Percentiles rank a stretch among this genome's conserved stretches.
Evolutionary conservation across 92 coral and sea anemone species (phyloP).

Genomic region (Muricea muricata): DNA sequence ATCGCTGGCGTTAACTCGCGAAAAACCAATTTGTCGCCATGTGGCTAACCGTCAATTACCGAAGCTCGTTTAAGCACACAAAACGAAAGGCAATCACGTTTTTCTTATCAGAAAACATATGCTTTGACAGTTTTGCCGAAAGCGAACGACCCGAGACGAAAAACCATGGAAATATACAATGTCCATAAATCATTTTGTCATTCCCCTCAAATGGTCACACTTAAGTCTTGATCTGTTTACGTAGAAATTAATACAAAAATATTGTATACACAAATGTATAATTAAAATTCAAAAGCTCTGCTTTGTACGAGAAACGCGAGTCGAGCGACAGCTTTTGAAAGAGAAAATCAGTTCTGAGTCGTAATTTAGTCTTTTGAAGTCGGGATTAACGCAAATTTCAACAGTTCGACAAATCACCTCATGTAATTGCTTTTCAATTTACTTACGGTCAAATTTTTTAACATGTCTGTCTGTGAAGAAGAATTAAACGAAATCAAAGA

Average conservation of each 20-base stretch:
- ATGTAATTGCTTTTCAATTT: not conserved
- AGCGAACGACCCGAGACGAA: not conserved
- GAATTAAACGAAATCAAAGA: not conserved
- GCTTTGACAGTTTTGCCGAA: not conserved
- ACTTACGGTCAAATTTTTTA: not conserved
- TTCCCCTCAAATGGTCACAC: not conserved
- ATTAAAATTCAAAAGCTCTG: not conserved
- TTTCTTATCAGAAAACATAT: not conserved
- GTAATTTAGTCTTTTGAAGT: not conserved
- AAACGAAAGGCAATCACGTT: not conserved
- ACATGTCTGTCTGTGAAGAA: not conserved
- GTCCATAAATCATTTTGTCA: conserved; percentile 6
- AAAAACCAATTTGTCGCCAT: not conserved
- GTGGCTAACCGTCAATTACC: not conserved
- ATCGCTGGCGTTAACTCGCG: too few relatives aligned
- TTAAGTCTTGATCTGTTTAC: not conserved
- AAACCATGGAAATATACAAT: not conserved
- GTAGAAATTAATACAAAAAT: not conserved
- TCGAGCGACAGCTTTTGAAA: not conserved
- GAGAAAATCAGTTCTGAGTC: not conserved
- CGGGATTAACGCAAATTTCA: not conserved
- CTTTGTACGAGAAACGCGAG: not conserved
- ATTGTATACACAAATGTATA: not conserved
- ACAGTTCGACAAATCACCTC: not conserved
- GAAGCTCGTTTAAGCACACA: not conserved